A percentile compares a stretch with the other conserved stretches of the same genome.
phyloP scores from a whole-genome alignment of 2,888 invertebrate species.

The Troides aeacus region DNA sequence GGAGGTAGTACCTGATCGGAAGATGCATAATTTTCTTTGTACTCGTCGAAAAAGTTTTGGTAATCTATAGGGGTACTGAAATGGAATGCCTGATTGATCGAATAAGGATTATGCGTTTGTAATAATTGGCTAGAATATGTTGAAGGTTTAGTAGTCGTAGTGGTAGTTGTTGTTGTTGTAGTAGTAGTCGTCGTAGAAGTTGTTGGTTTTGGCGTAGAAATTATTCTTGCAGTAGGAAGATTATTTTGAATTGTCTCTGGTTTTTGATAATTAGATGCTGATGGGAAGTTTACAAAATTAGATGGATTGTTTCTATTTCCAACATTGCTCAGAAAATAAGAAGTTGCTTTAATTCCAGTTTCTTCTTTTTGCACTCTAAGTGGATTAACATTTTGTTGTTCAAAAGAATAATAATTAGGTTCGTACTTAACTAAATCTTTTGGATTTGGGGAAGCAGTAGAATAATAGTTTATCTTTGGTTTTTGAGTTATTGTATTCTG shows the following conservation, averaged over 20 bases:
- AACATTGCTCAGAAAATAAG: slow-evolving; percentile 56
- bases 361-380: slow-evolving; percentile 52
- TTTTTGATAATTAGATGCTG: slow-evolving; percentile 43
- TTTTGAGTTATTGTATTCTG: slow-evolving; percentile 64
- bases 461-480: slow-evolving; percentile 67
- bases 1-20: slow-evolving; percentile 44
- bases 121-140: slow-evolving; percentile 65
- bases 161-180: slow-evolving; percentile 51
- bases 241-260: slow-evolving; percentile 40
- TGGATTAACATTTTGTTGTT: slow-evolving; percentile 66
- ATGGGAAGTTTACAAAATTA: slow-evolving; percentile 49
- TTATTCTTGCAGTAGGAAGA: slow-evolving; percentile 17
- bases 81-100: slow-evolving; percentile 75
- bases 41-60: slow-evolving; percentile 65
- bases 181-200: slow-evolving; percentile 50
- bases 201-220: slow-evolving; percentile 36
- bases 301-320: slow-evolving; percentile 52
- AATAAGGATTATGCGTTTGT: slow-evolving; percentile 74
- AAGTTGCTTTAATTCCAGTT: slow-evolving; percentile 38
- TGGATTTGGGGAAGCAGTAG: slow-evolving; percentile 61
- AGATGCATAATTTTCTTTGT: slow-evolving; percentile 55
- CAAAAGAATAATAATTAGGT: slow-evolving; percentile 67
- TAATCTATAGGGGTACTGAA: slow-evolving; percentile 73
- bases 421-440: slow-evolving; percentile 49
- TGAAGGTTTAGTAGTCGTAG: slow-evolving; percentile 54